These are phyloP conservation scores for Enchytraeus crypticus DNA, from an alignment of 2,888 invertebrate genomes.

Conservation along the genomic window DNA sequence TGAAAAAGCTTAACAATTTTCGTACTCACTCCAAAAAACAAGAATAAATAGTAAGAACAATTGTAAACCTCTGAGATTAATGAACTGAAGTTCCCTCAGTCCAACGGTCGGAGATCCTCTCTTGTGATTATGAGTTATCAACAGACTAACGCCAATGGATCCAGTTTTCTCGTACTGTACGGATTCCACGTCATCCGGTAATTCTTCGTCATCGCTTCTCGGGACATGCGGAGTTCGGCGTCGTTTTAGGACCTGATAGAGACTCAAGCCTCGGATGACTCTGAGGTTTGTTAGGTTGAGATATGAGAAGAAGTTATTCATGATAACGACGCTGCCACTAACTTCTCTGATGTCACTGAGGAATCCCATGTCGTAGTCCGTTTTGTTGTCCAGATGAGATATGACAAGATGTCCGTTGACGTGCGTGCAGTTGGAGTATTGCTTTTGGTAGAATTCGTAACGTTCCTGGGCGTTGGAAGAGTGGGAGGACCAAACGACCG, in stretches of 20 bases:
- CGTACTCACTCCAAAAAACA: too few relatives aligned
- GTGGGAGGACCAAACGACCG: too few relatives aligned
- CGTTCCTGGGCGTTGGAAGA: too few relatives aligned
- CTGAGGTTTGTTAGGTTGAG: slow-evolving; percentile 79
- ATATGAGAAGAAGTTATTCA: slow-evolving; percentile 75
- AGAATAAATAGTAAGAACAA: too few relatives aligned
- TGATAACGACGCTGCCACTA: slow-evolving; percentile 84
- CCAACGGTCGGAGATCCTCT: slow-evolving; percentile 23
- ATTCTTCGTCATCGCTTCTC: not conserved
- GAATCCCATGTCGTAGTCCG: slow-evolving; percentile 74
- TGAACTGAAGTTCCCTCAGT: slow-evolving; percentile 36
- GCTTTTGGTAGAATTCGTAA: slow-evolving; percentile 30
- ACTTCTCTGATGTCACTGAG: slow-evolving; percentile 82
- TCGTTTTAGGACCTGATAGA: slow-evolving; percentile 74
- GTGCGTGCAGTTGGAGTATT: slow-evolving; percentile 94
- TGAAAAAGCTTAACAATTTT: too few relatives aligned
- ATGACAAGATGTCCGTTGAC: slow-evolving; percentile 96
- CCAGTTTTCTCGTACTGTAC: not conserved
- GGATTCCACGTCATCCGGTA: not conserved
- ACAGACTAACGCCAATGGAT: slow-evolving; percentile 36
- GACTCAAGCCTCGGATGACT: slow-evolving; percentile 83
- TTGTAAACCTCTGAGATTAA: slow-evolving; percentile 34
- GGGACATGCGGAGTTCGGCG: not conserved
- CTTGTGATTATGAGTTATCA: slow-evolving; percentile 36
- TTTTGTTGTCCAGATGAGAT: slow-evolving; percentile 61